A percentile compares a stretch with the other conserved stretches of the same genome.
Conservation (phyloP, 2,113 vertebrate species). For the Sapajus apella region DNA sequence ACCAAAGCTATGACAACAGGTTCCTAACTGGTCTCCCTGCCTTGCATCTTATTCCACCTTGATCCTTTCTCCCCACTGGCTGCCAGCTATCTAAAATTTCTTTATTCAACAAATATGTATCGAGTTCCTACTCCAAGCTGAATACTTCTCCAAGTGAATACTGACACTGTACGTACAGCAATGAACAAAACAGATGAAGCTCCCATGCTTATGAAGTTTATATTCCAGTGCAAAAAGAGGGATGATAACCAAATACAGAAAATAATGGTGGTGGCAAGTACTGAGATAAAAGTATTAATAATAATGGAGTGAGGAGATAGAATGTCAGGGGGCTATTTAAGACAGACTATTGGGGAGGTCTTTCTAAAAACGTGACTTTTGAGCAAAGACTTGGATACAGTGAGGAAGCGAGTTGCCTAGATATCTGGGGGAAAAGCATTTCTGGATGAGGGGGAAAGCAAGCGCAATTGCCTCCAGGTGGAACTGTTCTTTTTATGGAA, state of each 20-base stretch:
- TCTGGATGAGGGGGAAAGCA: background rate
- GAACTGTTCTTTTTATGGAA: background rate
- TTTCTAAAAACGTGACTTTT: conserved; percentile 47
- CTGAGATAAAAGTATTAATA: background rate
- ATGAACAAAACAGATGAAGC: background rate
- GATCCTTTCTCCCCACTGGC: background rate
- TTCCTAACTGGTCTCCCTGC: background rate
- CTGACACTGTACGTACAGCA: background rate
- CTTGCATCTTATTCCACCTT: background rate
- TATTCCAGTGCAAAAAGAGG: background rate
- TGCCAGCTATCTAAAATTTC: background rate
- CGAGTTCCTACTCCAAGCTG: background rate
- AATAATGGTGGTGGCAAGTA: conserved; percentile 13
- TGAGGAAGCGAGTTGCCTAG: background rate
- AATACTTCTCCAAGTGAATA: background rate
- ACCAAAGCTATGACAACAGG: background rate
- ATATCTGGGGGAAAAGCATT: conserved; percentile 19
- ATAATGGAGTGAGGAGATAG: background rate
- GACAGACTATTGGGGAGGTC: conserved; percentile 37
- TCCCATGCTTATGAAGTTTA: background rate
- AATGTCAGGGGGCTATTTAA: conserved; percentile 54
- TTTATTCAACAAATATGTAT: background rate
- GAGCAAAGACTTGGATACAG: conserved; percentile 44
- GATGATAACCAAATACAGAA: background rate
- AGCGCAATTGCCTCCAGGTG: background rate